phyloP scores from a whole-genome alignment of 2,113 vertebrate genomes.

The Mohoua ochrocephala region DNA sequence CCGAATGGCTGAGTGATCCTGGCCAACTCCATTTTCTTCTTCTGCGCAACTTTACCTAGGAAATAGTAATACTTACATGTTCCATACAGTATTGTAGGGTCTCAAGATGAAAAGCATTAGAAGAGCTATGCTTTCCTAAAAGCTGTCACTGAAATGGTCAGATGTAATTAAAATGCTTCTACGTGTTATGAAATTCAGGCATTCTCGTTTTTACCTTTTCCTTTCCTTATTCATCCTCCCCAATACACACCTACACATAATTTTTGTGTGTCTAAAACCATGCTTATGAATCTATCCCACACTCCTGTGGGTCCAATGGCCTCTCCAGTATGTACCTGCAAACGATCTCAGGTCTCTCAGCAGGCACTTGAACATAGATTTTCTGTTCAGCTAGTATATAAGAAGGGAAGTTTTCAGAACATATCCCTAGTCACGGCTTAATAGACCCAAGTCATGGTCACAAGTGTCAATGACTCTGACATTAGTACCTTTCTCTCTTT shows the following conservation, averaged over 20 bases:
- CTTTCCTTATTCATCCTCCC: neutral
- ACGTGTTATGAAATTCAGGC: neutral
- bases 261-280: neutral
- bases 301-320: neutral
- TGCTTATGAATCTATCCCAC: neutral
- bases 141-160: neutral
- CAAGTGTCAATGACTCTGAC: neutral
- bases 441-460: neutral
- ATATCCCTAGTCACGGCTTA: neutral
- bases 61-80: neutral
- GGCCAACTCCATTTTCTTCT: neutral
- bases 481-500: neutral
- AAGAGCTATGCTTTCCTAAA: neutral
- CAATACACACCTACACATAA: rapidly evolving
- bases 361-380: neutral
- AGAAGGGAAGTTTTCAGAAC: neutral
- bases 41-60: neutral
- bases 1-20: neutral
- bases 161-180: neutral
- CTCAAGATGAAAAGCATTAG: neutral
- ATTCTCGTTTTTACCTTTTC: neutral
- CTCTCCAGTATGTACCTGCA: neutral
- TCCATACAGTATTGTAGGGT: neutral
- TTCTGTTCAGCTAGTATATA: neutral
- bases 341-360: neutral